These are phyloP conservation scores for Lathronympha strigana DNA, from an alignment of 2,888 invertebrate species.

Conservation along the genomic window DNA sequence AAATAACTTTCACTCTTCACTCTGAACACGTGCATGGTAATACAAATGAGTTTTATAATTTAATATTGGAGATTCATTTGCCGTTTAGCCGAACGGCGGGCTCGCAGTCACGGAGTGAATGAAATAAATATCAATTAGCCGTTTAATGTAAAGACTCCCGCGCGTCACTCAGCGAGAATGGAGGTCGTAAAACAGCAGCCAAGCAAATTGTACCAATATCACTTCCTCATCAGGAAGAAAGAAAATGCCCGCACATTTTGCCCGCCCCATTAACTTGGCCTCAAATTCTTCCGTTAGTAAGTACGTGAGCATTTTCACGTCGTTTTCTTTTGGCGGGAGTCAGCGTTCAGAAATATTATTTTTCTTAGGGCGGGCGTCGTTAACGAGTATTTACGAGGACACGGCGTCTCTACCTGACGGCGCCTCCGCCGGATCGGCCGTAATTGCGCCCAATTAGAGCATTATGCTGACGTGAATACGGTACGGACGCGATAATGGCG, in stretches of 20 bases:
- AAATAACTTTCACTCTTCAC: constrained; percentile 44
- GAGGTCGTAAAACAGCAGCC: constrained; percentile 48
- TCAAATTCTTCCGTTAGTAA: constrained; percentile 68
- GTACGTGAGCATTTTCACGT: constrained; percentile 74
- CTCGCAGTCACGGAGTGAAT: constrained; percentile 23
- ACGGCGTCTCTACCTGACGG: constrained; percentile 78
- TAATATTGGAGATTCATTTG: constrained; percentile 31
- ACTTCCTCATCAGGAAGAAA: constrained; percentile 62
- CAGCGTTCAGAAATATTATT: constrained; percentile 79
- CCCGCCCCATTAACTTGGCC: constrained; percentile 68
- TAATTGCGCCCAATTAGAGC: constrained; percentile 83
- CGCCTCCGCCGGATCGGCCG: constrained; percentile 74
- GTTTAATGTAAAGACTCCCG: constrained; percentile 33
- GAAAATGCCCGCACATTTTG: constrained; percentile 65
- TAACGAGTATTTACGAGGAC: constrained; percentile 83
- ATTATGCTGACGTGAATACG: constrained; percentile 83
- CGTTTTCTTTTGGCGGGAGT: constrained; percentile 70
- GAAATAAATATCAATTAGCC: constrained; percentile 41
- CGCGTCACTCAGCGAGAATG: constrained; percentile 43
- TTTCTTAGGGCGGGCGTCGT: constrained; percentile 74
- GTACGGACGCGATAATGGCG: constrained; percentile 78
- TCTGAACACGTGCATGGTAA: constrained; percentile 20
- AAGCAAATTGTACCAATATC: constrained; percentile 64
- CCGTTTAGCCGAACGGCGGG: constrained; percentile 16
- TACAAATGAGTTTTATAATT: constrained; percentile 34